A percentile compares a stretch with the other conserved stretches of the same genome.
These are phyloP conservation scores for Psophia crepitans DNA, from an alignment of 2,113 vertebrate species.

Conservation along the genomic window DNA sequence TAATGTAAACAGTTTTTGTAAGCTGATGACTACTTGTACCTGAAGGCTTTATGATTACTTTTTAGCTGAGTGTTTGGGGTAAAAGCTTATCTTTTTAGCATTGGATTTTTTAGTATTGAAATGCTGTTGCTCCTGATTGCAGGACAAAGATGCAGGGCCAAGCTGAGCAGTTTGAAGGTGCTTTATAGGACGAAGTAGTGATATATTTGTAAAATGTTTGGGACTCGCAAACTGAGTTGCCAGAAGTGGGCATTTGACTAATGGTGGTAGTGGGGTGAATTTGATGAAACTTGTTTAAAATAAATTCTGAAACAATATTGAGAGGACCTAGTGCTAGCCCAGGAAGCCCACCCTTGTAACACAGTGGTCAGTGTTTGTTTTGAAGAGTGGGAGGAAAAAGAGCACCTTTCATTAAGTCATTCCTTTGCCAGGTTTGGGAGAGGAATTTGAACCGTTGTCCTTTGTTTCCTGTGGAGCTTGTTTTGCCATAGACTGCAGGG, in stretches of 20 bases:
- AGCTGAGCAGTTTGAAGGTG: background rate
- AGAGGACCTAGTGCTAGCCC: background rate
- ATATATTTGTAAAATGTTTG: background rate
- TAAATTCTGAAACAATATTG: background rate
- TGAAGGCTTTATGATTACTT: background rate
- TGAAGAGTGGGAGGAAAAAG: background rate
- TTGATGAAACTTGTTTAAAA: background rate
- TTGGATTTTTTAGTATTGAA: background rate
- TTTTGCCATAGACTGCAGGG: background rate
- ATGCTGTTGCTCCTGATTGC: background rate
- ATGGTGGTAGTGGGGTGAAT: background rate
- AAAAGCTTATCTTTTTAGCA: background rate
- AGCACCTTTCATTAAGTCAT: background rate
- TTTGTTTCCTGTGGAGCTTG: background rate
- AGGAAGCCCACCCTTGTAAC: background rate
- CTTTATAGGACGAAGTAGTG: background rate
- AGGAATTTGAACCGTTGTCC: background rate
- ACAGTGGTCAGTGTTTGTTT: background rate
- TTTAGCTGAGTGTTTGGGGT: background rate
- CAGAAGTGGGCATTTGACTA: background rate
- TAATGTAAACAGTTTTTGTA: background rate
- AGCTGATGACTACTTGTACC: background rate
- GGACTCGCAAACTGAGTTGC: background rate
- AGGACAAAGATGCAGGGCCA: background rate
- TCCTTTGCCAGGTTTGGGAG: background rate